phyloP scores from a whole-genome alignment of 2,113 vertebrate genomes.

The Varanus salvator region DNA sequence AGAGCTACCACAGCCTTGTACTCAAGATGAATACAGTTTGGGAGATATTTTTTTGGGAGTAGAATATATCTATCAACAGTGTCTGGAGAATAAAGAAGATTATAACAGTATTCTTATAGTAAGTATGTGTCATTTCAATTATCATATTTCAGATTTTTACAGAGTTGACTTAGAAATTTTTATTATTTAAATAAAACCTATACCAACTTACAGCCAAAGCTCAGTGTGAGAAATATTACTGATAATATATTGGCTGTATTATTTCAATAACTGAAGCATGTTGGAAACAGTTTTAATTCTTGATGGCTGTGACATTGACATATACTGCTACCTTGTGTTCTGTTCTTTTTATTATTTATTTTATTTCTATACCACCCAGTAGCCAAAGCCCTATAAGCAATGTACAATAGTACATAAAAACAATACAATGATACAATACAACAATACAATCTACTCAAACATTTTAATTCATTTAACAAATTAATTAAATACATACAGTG shows the following conservation, averaged over 20 bases:
- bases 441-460: too few species aligned
- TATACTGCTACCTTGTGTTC: not conserved
- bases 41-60: conserved; percentile 93
- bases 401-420: too few species aligned
- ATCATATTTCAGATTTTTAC: not conserved
- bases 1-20: conserved; percentile 78
- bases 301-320: not conserved
- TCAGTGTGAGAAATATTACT: not conserved
- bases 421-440: too few species aligned
- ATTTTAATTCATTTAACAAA: too few species aligned
- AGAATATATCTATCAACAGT: conserved; percentile 86
- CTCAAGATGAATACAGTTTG: conserved; percentile 85
- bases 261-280: not conserved
- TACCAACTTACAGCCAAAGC: too few species aligned
- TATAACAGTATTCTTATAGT: conserved; percentile 83
- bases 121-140: conserved; percentile 54
- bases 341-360: too few species aligned
- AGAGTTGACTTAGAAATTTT: too few species aligned
- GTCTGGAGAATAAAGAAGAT: conserved; percentile 74
- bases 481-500: too few species aligned
- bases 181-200: too few species aligned
- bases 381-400: too few species aligned
- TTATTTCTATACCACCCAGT: too few species aligned
- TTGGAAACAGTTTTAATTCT: not conserved
- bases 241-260: not conserved